Base-by-base conservation (phyloP, 2,797 vertebrate genomes). In the Masticophis lateralis region DNA sequence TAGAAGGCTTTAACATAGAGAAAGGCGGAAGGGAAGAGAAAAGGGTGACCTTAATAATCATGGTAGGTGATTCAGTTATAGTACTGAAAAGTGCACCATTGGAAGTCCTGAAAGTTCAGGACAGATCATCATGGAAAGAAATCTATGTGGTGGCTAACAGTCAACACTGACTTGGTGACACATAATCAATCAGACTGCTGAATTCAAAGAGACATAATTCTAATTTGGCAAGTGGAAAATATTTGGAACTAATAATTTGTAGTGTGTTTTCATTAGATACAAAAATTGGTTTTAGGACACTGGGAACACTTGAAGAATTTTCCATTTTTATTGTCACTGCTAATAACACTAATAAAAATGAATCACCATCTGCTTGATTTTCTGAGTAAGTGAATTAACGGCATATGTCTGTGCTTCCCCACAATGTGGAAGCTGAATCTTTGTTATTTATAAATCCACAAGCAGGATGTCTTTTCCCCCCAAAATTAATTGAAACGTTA, bases 401-500 rank as follows among this genome's bases (percentile, higher is more conserved):
- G 55, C 13, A 86, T 57, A 57, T 61, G 47, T 32, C 88, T 91
- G 56, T 63, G 25, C 47, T 91, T 91, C 47, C n/a, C 66, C 51
- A 27, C 43, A 87, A 83, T 47, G 79, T 59, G 56, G 56, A 91
- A 91, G 16, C 37, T 91, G 63, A 57, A 61, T 18, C 51, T 56
- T 55, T 79, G 55, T 91, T 93, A 59, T 91, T 87, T 89, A 91
- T 87, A 93, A 90, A 63, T 18, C 83, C 32, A 51, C 47, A 83
- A 28, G 22, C 86, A 93, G 90, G 9, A 27, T 5, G 37, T 57
- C 3, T 9, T 86, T 20, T 4, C 2, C 22, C 9, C 56, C 57
- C 18, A 5, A 10, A 59, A 91, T 87, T 53, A 91, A 53, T 20
- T 91, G 43, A 96, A 94, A 79, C 66, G 93, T 94, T 89, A 90